Evolutionary conservation across 1,140 invertebrate species (phyloP), one percentile per base, ranked within the genome.

Genomic region (Pantala flavescens): DNA sequence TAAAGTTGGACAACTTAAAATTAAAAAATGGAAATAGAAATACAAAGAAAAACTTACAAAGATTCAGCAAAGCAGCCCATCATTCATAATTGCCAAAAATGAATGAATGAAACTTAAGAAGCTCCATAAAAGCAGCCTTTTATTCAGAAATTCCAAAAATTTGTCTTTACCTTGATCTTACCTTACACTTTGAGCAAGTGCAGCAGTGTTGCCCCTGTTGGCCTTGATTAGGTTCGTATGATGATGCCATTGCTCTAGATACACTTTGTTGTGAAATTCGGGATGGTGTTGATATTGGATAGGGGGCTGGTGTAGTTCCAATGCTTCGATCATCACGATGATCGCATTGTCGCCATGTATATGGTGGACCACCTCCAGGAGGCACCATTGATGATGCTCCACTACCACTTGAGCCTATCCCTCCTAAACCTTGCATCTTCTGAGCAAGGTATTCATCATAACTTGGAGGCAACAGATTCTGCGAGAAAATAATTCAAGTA

Each of bases 161-260:
- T 21, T 21, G 49, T 63, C n/a, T 19, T 63, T 63, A 63, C 49
- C 49, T 63, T 63, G 14, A 19, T 63, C 74, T 70, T 71, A 75
- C 75, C 75, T 75, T 75, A 72, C 75, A 75, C 63, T 75, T 73
- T 24, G 75, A 73, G n/a, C 75, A 75, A 23, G 71, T 73, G 49
- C 75, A 75, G 70, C 49, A 63, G 12, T 63, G 49, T 21, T 63
- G 49, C 16, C 49, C 49, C n/a, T 63, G 49, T 21, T 63, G 49
- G 5, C 49, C 49, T 21, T 63, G 49, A 63, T 63, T 63, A 3
- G 49, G 49, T 12, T 63, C 49, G 12, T 63, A 63, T 21, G 49
- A 63, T 16, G 49, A 63, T 16, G 49, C 49, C 16, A 63, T 21
- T 16, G 49, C 49, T 63, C 49, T 3, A 12, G 49, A 63, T 3